Evolutionary conservation across 2,888 invertebrate species (phyloP).

Genomic region (Chironomus riparius): DNA sequence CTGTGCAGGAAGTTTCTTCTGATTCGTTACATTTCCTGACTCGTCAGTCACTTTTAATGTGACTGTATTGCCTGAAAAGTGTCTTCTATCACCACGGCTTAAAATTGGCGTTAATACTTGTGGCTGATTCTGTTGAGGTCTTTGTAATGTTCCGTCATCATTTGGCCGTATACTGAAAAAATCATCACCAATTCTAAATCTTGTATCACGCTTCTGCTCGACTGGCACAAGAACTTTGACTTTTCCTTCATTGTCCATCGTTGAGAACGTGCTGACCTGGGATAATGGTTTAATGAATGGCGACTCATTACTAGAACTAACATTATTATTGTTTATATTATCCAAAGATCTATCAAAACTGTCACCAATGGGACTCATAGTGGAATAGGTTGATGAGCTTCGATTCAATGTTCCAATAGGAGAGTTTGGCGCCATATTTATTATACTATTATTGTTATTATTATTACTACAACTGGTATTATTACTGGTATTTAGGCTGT

Average conservation of each 20-base stretch:
- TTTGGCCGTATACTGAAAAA: conserved; percentile 35
- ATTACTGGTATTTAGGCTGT: not conserved
- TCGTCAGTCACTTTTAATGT: conserved; percentile 51
- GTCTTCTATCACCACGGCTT: conserved; percentile 26
- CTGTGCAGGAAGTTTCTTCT: conserved; percentile 46
- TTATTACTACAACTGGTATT: not conserved
- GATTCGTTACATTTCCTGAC: conserved; percentile 42
- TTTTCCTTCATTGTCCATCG: conserved; percentile 52
- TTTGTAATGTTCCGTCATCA: conserved; percentile 32
- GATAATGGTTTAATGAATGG: conserved; percentile 60
- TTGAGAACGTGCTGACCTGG: conserved; percentile 53
- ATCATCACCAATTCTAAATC: conserved; percentile 12
- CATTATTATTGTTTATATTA: conserved; percentile 41
- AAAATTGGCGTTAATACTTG: conserved; percentile 32
- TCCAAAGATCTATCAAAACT: conserved; percentile 37
- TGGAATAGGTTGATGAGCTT: conserved; percentile 37
- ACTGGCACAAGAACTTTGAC: conserved; percentile 55
- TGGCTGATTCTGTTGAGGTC: conserved; percentile 34
- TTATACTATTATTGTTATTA: conserved; percentile 31
- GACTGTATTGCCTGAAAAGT: conserved; percentile 39
- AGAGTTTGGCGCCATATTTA: conserved; percentile 38
- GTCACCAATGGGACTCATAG: conserved; percentile 35
- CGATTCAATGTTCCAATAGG: conserved; percentile 40
- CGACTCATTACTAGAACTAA: conserved; percentile 47
- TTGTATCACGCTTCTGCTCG: conserved; percentile 29